Evolutionary conservation across 2,113 vertebrate species (phyloP), one percentile per base, ranked within the genome.

Genomic region (Neolamprologus brichardi): DNA sequence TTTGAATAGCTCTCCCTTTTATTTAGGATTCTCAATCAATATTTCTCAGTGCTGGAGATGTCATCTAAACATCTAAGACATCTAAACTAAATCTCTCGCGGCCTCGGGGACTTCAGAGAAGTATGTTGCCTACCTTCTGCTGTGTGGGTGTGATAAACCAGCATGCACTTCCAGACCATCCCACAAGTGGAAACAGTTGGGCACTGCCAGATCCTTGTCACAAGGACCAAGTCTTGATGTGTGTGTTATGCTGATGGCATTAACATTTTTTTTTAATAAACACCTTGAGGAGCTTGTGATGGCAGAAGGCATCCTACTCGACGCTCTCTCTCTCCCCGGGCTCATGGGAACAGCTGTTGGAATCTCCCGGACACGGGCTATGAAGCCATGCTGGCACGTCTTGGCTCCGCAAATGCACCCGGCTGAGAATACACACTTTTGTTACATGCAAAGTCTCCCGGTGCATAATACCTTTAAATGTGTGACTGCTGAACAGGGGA

Each of bases 241-340:
- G 81, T 90, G 88, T 88, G 88, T 84, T 90, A 77, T 87, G 89
- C 82, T 84, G 84, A 92, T 88, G 86, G 90, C 82, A 92, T 95
- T 93, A 94, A 70, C 82, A 90, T 92, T 94, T 94, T 94, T 94
- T 94, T 95, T 94, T 91, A 95, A 96, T 95, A 96, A 95, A 96
- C 89, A 88, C 95, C 94, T 93, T 94, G 94, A 94, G 92, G 94
- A 95, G 93, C 86, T 88, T 53, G 89, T 95, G 93, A 93, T 92
- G 94, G 94, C 93, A 94, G 93, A 94, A 95, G 92, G 92, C 91
- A 92, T 93, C 93, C 79, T 89, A 84, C 88, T 95, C 88, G 93
- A 94, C 93, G 91, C 15, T 14, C 92, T 93, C 51, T 58, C 87
- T 58, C 87, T 94, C 95, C 92, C 87, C 37, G 18, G 91, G 92